Conservation (phyloP, 1,140 invertebrate species). For the Thaumatotibia leucotreta region DNA sequence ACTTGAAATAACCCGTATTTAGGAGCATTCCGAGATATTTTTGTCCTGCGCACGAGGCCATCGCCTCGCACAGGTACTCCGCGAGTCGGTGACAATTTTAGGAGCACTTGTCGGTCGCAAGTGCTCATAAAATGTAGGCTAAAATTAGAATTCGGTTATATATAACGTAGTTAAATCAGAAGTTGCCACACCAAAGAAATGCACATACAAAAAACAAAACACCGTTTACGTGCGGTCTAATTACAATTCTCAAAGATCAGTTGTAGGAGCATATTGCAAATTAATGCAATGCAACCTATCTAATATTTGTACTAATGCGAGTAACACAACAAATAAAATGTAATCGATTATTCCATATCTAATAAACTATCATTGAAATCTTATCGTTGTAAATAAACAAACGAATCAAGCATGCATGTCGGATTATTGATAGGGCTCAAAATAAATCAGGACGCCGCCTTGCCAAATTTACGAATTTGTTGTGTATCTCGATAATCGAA, state of each 20-base stretch:
- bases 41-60: neutral
- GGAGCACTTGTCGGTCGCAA: too few species aligned
- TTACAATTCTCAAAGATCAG: too few species aligned
- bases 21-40: neutral
- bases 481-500: neutral
- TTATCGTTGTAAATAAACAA: slow-evolving; percentile 10
- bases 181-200: neutral
- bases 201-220: too few species aligned
- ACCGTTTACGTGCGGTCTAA: too few species aligned
- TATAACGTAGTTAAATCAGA: neutral
- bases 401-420: neutral
- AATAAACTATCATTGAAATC: too few species aligned
- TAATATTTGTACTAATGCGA: too few species aligned
- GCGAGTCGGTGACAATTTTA: neutral
- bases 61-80: neutral
- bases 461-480: neutral
- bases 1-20: slow-evolving; percentile 2
- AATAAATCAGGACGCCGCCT: neutral
- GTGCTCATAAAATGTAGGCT: neutral
- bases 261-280: too few species aligned
- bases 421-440: neutral
- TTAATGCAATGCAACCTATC: too few species aligned
- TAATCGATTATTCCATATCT: too few species aligned
- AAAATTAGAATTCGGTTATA: neutral
- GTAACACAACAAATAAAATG: too few species aligned